phyloP scores from a whole-genome alignment of 2,113 vertebrate species.

The Carollia perspicillata region DNA sequence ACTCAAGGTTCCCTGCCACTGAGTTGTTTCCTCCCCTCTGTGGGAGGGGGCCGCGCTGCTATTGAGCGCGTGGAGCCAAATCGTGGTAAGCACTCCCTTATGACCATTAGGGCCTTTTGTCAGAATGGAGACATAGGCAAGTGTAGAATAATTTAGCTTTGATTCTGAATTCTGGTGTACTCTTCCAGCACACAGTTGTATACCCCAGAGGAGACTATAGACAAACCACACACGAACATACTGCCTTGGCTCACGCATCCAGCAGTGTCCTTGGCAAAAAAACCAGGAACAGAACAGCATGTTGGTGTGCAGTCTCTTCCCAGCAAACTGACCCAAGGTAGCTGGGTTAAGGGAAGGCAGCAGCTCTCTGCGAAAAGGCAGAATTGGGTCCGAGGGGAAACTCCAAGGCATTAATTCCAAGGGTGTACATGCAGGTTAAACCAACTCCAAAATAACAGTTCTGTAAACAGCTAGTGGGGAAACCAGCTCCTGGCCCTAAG shows the following conservation, averaged over 20 bases:
- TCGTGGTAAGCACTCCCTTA: neutral
- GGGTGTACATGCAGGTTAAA: neutral
- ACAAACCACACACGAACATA: neutral
- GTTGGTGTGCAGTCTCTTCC: neutral
- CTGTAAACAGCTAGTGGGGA: neutral
- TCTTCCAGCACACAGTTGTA: neutral
- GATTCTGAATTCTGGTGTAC: neutral
- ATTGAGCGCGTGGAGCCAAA: neutral
- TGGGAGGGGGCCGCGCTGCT: neutral
- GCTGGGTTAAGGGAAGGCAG: neutral
- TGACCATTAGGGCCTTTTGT: neutral
- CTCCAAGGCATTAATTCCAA: neutral
- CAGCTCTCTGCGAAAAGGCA: neutral
- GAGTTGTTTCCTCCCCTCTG: neutral
- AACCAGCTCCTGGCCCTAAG: neutral
- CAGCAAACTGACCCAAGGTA: neutral
- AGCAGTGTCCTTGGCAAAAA: neutral
- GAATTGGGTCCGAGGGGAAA: neutral
- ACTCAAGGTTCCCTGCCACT: neutral
- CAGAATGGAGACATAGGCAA: neutral
- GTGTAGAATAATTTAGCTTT: neutral
- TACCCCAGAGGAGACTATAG: neutral
- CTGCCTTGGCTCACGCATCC: neutral
- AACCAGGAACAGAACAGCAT: neutral
- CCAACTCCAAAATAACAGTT: neutral